Base-by-base conservation (phyloP, 1,140 invertebrate species). In the Drosophila oshimai region DNA sequence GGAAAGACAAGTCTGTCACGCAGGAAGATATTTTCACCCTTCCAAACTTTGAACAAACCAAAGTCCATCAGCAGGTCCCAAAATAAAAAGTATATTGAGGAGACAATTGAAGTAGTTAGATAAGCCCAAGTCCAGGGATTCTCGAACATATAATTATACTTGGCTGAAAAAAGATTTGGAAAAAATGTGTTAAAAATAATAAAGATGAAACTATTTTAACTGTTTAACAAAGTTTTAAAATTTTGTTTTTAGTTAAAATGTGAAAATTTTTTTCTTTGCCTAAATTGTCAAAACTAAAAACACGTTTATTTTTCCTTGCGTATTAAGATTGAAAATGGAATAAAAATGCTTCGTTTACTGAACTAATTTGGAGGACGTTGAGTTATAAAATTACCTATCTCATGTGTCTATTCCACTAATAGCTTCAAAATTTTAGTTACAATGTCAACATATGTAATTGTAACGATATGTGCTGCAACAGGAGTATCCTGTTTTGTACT, bases 1-100 rank as follows among this genome's bases (percentile, higher is more conserved):
- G 94, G 94, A 81, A 95, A 96, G 1, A 96, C 94, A 29, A 95
- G 94, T 88, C 95, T 94, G 77, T 95, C 94, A 2, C 95, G 89
- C 0, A 96, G 91, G 78, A 95, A 94, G 64, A 91, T 92, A 89
- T 98, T 96, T 91, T 98, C 95, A 0, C 95, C 94, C 7, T 95
- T 94, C 54, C 94, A 95, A 39, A 93, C 94, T 81, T 97, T 96
- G 51, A 99, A 95, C n/a, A 99, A 92, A 6, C 98, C 98, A 97
- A 98, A 99, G 93, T 99, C 98, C 95, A 98, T 96, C 89, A 96
- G 96, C 6, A 99, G 94, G 91, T 99, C 98, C 98, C 98, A 99
- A 0, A 94, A 94, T 70, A 96, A 95, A 0, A 95, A 95, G 88
- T 97, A 98, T 22, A 94, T 92, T 0, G 96, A 95, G 95, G 15